Evolutionary conservation across 2,797 vertebrate genomes (phyloP).

Genomic region (Cottoperca gobio): DNA sequence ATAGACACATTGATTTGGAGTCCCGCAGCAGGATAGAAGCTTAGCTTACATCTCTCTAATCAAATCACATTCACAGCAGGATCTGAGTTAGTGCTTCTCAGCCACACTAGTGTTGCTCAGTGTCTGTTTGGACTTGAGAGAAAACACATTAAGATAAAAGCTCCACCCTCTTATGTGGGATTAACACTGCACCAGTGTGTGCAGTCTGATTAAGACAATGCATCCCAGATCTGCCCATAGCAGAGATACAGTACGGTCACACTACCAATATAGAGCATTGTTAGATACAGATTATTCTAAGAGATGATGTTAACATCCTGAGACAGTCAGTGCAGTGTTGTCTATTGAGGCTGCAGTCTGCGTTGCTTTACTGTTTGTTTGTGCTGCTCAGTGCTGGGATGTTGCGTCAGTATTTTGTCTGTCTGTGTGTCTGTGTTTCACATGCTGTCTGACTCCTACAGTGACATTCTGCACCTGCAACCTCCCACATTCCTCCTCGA

Average conservation of each 20-base stretch:
- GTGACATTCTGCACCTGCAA: slow-evolving; percentile 41
- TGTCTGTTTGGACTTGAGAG: slow-evolving; percentile 43
- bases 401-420: slow-evolving; percentile 34
- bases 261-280: not conserved
- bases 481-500: slow-evolving; percentile 28
- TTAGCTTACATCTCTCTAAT: slow-evolving; percentile 55
- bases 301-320: not conserved
- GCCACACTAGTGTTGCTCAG: slow-evolving; percentile 35
- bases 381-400: slow-evolving; percentile 40
- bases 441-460: slow-evolving; percentile 13
- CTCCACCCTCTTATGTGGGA: slow-evolving; percentile 23
- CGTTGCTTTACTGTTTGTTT: slow-evolving; percentile 59
- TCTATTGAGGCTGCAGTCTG: slow-evolving; percentile 34
- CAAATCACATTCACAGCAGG: slow-evolving; percentile 73
- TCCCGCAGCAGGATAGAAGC: slow-evolving; percentile 55
- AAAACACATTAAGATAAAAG: slow-evolving; percentile 66
- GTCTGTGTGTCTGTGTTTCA: slow-evolving; percentile 13
- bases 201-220: slow-evolving; percentile 29
- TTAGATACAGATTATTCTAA: not conserved
- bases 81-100: slow-evolving; percentile 48
- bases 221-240: slow-evolving; percentile 15
- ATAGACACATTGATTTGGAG: slow-evolving; percentile 54
- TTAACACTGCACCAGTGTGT: slow-evolving; percentile 28
- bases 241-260: not conserved
- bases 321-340: not conserved